phyloP scores from a whole-genome alignment of 2,797 vertebrate species.

The Melanotaenia maccullochi region DNA sequence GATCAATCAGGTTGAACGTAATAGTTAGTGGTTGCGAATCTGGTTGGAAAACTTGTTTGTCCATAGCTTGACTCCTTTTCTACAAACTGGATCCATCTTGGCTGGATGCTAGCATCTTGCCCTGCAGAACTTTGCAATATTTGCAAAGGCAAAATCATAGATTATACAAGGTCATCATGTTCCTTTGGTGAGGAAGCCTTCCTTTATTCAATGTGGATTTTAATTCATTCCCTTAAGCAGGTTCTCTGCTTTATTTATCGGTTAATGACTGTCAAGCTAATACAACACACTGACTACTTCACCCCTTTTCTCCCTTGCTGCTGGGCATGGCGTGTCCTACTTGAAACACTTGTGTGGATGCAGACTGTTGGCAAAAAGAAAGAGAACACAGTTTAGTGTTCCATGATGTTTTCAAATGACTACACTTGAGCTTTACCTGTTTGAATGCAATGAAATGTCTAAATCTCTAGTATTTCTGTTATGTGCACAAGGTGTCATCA shows the following conservation, averaged over 20 bases:
- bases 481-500: too few species aligned
- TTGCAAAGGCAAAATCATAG: slow-evolving; percentile 33
- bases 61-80: not conserved
- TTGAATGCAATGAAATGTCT: not conserved
- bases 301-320: slow-evolving; percentile 54
- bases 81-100: not conserved
- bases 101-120: slow-evolving; percentile 8
- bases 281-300: slow-evolving; percentile 56
- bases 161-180: slow-evolving; percentile 45
- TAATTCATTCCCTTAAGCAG: slow-evolving; percentile 38
- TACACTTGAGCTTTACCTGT: slow-evolving; percentile 32
- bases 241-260: slow-evolving; percentile 57
- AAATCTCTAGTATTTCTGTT: not conserved
- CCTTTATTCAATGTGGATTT: slow-evolving; percentile 47
- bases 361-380: slow-evolving; percentile 44
- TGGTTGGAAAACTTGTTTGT: slow-evolving; percentile 17
- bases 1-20: not conserved
- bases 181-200: slow-evolving; percentile 33
- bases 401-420: slow-evolving; percentile 48
- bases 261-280: slow-evolving; percentile 62
- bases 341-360: slow-evolving; percentile 63
- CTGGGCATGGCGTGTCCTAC: slow-evolving; percentile 67
- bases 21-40: not conserved
- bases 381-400: slow-evolving; percentile 28
- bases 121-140: slow-evolving; percentile 14